A percentile compares a stretch with the other conserved stretches of the same genome.
phyloP scores from a whole-genome alignment of 2,888 invertebrate species.

The Diarsia brunnea region DNA sequence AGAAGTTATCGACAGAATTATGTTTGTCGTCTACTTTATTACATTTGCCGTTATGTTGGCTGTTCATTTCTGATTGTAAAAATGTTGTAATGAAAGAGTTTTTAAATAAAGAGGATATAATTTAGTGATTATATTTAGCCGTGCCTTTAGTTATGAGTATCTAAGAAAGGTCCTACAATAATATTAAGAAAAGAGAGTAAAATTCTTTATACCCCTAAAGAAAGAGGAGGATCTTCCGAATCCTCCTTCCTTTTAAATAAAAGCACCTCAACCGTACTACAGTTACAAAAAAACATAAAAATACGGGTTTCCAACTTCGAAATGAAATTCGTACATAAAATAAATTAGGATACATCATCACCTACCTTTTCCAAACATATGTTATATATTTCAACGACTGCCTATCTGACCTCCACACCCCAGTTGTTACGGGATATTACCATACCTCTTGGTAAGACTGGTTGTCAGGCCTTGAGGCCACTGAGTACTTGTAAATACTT shows the following conservation, averaged over 20 bases:
- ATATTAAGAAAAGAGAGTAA: too few relatives aligned
- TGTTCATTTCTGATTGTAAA: constrained; percentile 74
- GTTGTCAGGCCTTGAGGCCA: too few relatives aligned
- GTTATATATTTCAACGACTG: too few relatives aligned
- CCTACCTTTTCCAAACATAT: too few relatives aligned
- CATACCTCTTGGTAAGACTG: too few relatives aligned
- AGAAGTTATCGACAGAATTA: constrained; percentile 79
- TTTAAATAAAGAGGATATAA: neutral
- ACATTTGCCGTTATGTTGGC: constrained; percentile 79
- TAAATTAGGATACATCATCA: neutral
- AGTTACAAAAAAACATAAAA: neutral
- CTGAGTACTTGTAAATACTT: too few relatives aligned
- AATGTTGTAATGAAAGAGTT: neutral
- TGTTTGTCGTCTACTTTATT: constrained; percentile 81
- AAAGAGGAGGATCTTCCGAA: too few relatives aligned
- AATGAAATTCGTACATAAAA: neutral
- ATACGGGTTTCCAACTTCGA: neutral
- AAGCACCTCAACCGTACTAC: neutral
- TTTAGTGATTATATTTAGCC: neutral
- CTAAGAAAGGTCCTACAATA: neutral
- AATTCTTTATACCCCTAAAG: too few relatives aligned
- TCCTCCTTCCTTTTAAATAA: neutral
- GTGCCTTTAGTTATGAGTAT: neutral
- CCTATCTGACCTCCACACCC: too few relatives aligned
- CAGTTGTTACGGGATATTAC: too few relatives aligned